These are phyloP conservation scores for Malurus elegans DNA, from an alignment of 2,113 vertebrate genomes.

Conservation along the genomic window DNA sequence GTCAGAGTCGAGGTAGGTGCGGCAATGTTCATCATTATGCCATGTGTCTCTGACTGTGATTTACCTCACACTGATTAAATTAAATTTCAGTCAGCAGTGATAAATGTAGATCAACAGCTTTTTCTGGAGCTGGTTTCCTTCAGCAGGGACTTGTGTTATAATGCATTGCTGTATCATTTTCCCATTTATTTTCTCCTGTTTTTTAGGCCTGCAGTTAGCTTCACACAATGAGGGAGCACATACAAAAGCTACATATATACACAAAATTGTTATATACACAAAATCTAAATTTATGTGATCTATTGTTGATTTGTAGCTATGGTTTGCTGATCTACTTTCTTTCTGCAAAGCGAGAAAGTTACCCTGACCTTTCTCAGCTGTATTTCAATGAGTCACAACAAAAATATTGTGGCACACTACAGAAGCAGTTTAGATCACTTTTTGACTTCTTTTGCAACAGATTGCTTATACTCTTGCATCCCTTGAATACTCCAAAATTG, in stretches of 20 bases:
- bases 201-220: background rate
- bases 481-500: background rate
- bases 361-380: background rate
- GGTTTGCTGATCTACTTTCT: background rate
- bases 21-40: background rate
- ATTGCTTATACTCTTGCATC: background rate
- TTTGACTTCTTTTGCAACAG: background rate
- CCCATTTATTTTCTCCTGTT: background rate
- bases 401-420: background rate
- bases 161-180: background rate
- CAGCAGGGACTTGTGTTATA: background rate
- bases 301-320: background rate
- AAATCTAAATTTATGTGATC: background rate
- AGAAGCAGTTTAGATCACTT: background rate
- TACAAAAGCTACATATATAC: background rate
- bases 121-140: background rate
- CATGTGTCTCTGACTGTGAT: background rate
- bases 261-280: background rate
- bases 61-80: background rate
- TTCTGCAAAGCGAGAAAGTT: background rate
- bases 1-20: accelerated
- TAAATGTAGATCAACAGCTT: background rate
- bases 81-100: background rate
- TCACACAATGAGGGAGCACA: background rate
- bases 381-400: background rate